Evolutionary conservation across 2,113 vertebrate species (phyloP).

Genomic region (Taurulus bubalis): DNA sequence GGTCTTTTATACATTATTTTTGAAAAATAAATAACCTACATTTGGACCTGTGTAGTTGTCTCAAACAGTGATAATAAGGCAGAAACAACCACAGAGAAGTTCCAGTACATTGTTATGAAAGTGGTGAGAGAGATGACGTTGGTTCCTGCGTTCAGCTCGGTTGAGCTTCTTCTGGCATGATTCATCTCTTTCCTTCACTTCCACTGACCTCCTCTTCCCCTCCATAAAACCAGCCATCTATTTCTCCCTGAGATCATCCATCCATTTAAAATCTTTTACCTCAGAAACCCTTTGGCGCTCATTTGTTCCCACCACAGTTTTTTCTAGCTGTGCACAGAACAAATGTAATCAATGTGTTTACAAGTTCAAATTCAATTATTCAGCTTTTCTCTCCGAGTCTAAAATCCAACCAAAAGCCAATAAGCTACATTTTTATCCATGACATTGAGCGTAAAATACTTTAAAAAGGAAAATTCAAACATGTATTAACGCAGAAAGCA

Average conservation of each 20-base stretch:
- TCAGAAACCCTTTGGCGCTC: conserved; percentile 14
- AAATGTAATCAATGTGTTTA: not conserved
- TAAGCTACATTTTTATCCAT: not conserved
- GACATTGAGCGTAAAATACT: not conserved
- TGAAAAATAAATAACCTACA: too few species aligned
- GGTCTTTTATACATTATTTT: not conserved
- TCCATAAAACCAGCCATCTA: conserved; percentile 55
- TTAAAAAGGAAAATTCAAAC: not conserved
- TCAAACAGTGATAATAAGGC: not conserved
- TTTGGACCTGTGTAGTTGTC: not conserved
- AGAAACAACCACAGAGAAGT: not conserved
- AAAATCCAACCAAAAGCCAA: not conserved
- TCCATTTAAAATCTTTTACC: conserved; percentile 47
- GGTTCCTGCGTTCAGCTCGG: conserved; percentile 41
- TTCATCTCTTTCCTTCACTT: conserved; percentile 58
- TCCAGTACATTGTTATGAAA: conserved; percentile 1
- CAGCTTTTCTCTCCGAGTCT: not conserved
- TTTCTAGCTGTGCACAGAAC: not conserved
- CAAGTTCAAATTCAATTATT: not conserved
- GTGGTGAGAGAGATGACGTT: not conserved
- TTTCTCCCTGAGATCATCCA: conserved; percentile 28
- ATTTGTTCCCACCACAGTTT: not conserved
- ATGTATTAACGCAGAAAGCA: not conserved
- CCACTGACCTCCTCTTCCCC: conserved; percentile 51
- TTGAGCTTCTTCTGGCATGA: conserved; percentile 50